Evolutionary conservation across 2,888 invertebrate species (phyloP), one percentile per base, ranked within the genome.

Genomic region (Digitonthophagus gazella): DNA sequence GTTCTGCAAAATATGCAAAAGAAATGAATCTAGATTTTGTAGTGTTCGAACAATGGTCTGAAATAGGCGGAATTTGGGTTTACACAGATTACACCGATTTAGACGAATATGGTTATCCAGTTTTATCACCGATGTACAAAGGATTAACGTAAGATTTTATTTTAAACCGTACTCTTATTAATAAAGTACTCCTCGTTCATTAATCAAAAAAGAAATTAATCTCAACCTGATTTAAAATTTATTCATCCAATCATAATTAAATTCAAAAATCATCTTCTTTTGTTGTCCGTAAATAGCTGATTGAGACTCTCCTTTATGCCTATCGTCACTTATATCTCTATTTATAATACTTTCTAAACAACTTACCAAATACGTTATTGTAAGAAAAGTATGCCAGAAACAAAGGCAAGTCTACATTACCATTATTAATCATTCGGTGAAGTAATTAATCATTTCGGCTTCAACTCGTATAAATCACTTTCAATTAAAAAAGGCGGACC

Each of bases 121-220:
- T 96, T 44, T 95, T 95, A 80, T 93, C 95, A 64, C 95, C 95
- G 83, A 96, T 97, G 95, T 97, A 97, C 79, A 88, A 92, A 78
- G 92, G 91, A 78, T 85, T 97, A 67, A 91, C 91, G 96, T 95
- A 82, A 81, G 65, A 67, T 69, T 22, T 22, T 22, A 4, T 22
- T 6, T 22, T 11, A 44, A n/a, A n/a, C n/a, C n/a, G n/a, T n/a
- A n/a, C n/a, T n/a, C n/a, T n/a, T n/a, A n/a, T n/a, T n/a, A n/a
- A n/a, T n/a, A n/a, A n/a, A n/a, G n/a, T n/a, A n/a, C n/a, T n/a
- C n/a, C n/a, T 65, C 16, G 44, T 44, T 14, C n/a, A 55, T 14
- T 55, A 55, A 55, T 55, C n/a, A n/a, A n/a, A n/a, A n/a, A n/a
- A n/a, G n/a, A 56, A 56, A 56, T 15, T 14, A 15, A 15, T 15